Conservation (phyloP, 2,113 vertebrate genomes). For the Oplegnathus fasciatus region DNA sequence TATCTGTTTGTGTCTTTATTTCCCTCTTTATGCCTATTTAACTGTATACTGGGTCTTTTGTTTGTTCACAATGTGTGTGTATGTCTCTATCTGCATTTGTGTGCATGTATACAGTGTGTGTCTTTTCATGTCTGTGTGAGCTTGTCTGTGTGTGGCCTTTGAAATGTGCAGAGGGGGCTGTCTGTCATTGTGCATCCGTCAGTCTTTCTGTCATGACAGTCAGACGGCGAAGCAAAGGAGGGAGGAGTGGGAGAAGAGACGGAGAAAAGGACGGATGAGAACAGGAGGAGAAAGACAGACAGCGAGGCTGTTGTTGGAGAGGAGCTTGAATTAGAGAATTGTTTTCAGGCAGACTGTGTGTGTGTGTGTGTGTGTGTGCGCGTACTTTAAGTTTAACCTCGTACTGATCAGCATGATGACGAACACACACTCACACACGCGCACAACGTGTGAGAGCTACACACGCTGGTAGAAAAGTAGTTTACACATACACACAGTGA, state of each 20-base stretch:
- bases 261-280: conserved; percentile 49
- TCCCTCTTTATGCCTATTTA: neutral
- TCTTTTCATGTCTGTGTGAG: conserved; percentile 20
- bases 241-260: conserved; percentile 52
- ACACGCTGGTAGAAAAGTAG: neutral
- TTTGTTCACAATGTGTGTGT: conserved; percentile 11
- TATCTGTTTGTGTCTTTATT: conserved; percentile 20
- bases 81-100: neutral
- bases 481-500: neutral
- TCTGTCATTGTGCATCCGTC: conserved; percentile 70
- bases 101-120: conserved; percentile 9
- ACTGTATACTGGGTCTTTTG: neutral
- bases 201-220: conserved; percentile 64
- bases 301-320: conserved; percentile 35
- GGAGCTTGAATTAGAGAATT: conserved; percentile 50
- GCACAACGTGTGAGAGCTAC: neutral
- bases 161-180: conserved; percentile 62
- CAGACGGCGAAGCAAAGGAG: conserved; percentile 48
- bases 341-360: conserved; percentile 34
- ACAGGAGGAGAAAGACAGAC: conserved; percentile 32
- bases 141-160: conserved; percentile 59
- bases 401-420: conserved; percentile 8
- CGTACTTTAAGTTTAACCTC: conserved; percentile 26
- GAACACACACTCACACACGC: conserved; percentile 11
- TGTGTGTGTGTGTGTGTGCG: neutral